These are phyloP conservation scores for Microtus oregoni DNA, from an alignment of 2,113 vertebrate species.

Conservation along the genomic window DNA sequence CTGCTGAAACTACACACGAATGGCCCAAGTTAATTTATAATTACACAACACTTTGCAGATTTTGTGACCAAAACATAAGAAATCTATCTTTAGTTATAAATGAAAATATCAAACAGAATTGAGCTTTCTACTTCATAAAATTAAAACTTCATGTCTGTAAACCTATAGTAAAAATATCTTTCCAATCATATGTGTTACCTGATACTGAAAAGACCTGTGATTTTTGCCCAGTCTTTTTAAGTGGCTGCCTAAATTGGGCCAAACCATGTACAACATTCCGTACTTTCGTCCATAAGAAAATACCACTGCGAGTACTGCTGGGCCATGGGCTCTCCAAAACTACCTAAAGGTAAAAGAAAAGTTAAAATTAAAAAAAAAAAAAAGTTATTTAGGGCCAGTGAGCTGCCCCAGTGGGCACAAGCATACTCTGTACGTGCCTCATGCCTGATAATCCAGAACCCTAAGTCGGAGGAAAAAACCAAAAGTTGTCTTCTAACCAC, in stretches of 20 bases:
- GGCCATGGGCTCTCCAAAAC: constrained; percentile 98
- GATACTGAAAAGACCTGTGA: constrained; percentile 81
- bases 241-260: constrained; percentile 92
- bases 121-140: constrained; percentile 34
- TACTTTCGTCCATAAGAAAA: constrained; percentile 97
- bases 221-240: constrained; percentile 84
- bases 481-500: background rate
- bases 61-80: constrained; percentile 38
- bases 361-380: background rate
- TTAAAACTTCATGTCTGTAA: constrained; percentile 57
- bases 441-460: background rate
- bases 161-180: constrained; percentile 51
- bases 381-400: background rate
- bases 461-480: background rate
- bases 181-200: constrained; percentile 86
- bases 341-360: constrained; percentile 87
- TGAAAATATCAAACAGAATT: constrained; percentile 49
- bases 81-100: constrained; percentile 4
- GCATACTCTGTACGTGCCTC: too few relatives aligned
- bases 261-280: constrained; percentile 94
- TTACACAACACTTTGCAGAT: constrained; percentile 62
- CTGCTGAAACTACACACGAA: constrained; percentile 69
- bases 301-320: constrained; percentile 94
- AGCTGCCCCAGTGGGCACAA: background rate
- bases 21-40: constrained; percentile 69